phyloP scores from a whole-genome alignment of 2,888 invertebrate genomes.

The Melanotus villosus region DNA sequence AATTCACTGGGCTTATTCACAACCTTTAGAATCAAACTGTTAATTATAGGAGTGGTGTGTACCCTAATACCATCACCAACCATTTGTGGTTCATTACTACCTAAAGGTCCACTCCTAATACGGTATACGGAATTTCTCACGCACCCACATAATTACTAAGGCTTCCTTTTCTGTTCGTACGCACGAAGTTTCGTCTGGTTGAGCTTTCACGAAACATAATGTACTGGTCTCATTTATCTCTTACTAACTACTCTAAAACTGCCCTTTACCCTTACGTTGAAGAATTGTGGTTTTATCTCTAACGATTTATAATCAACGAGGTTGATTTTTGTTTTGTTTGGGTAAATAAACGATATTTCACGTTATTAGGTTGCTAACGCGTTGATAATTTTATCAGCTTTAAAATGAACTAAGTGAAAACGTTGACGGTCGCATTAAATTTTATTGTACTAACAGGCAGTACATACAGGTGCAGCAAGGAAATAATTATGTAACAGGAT shows the following conservation, averaged over 20 bases:
- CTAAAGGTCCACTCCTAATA: constrained; percentile 3
- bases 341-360: no score
- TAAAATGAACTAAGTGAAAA: no score
- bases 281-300: no score
- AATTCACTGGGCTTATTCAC: not conserved
- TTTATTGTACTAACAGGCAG: no score
- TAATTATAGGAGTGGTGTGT: constrained; percentile 3
- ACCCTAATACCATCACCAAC: constrained; percentile 6
- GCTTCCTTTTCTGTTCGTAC: constrained; percentile 6
- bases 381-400: no score
- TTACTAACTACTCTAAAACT: not conserved
- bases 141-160: constrained; percentile 8
- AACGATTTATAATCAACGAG: no score
- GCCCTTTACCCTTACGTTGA: not conserved
- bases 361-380: no score
- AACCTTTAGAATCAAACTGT: not conserved
- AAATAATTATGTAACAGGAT: no score
- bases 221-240: not conserved
- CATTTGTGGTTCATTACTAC: not conserved
- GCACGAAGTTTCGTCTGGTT: not conserved
- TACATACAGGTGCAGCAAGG: no score
- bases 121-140: constrained; percentile 6
- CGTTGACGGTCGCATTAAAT: no score
- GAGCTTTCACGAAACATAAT: not conserved
- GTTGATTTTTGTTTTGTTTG: no score